Conservation (phyloP, 2,797 vertebrate species). For the Crax fasciolata region DNA sequence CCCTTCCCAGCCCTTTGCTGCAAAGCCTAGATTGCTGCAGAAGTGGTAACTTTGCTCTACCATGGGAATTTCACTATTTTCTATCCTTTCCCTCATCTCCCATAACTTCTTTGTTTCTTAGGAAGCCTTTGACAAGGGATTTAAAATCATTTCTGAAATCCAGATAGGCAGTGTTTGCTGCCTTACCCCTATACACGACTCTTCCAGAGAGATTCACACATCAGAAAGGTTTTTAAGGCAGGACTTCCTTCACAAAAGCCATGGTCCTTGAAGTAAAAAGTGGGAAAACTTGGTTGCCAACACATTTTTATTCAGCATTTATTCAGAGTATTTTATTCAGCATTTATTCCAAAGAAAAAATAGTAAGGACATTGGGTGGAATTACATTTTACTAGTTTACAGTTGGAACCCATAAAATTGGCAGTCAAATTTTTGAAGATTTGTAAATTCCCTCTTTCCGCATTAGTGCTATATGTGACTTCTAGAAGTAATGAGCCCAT, state of each 20-base stretch:
- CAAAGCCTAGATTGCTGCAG: not conserved
- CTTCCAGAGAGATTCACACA: not conserved
- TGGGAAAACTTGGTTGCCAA: not conserved
- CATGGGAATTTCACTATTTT: not conserved
- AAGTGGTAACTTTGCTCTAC: not conserved
- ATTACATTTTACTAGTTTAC: not conserved
- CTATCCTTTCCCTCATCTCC: not conserved
- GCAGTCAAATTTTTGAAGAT: not conserved
- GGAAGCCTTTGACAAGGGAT: not conserved
- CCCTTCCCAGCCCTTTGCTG: not conserved
- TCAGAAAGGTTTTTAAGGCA: not conserved
- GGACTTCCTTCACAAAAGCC: not conserved
- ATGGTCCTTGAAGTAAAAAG: not conserved
- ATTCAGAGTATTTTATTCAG: not conserved
- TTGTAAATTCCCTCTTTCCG: not conserved
- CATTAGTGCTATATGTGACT: not conserved
- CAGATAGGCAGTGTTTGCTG: not conserved
- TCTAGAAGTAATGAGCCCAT: conserved; percentile 5
- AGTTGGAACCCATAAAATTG: not conserved
- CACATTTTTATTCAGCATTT: not conserved
- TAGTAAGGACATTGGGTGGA: not conserved
- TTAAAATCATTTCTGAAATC: not conserved
- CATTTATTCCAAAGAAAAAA: not conserved
- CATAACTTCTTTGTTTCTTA: not conserved
- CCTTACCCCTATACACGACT: not conserved